Conservation (phyloP, 2,113 vertebrate genomes). For the Leuciscus idus region DNA sequence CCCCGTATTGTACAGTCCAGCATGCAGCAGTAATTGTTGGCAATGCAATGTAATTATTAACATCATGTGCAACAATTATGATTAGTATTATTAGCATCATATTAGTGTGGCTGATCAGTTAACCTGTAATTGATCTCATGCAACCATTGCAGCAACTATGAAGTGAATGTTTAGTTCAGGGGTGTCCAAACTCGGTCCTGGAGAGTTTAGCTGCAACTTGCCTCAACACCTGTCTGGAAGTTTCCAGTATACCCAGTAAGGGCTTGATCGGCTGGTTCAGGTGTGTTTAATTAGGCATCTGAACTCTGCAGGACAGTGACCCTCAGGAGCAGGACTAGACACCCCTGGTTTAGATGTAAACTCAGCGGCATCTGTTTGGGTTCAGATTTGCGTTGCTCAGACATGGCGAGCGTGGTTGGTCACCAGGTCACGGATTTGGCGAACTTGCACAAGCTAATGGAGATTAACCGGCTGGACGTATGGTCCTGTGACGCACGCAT, state of each 20-base stretch:
- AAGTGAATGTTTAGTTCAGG: not conserved
- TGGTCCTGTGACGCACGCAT: slow-evolving; percentile 17
- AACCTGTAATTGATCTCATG: not conserved
- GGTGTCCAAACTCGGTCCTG: too few species aligned
- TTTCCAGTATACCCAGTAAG: too few species aligned
- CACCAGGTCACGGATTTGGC: slow-evolving; percentile 4
- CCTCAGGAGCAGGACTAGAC: too few species aligned
- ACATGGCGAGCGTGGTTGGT: slow-evolving; percentile 6
- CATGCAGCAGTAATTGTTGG: not conserved
- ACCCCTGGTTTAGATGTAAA: not conserved
- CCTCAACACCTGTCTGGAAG: too few species aligned
- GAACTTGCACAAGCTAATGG: not conserved
- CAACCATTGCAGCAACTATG: not conserved
- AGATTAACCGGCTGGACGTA: slow-evolving; percentile 20
- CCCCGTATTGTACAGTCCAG: not conserved
- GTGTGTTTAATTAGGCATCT: too few species aligned
- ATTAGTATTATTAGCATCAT: not conserved
- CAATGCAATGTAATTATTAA: not conserved
- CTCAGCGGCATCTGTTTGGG: slow-evolving; percentile 5
- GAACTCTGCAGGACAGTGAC: too few species aligned
- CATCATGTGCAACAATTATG: not conserved
- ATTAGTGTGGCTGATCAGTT: not conserved
- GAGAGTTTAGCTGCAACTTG: too few species aligned
- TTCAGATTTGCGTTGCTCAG: not conserved
- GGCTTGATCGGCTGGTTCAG: too few species aligned